Evolutionary conservation across 2,797 vertebrate genomes (phyloP).

Genomic region (Florisuga fusca): DNA sequence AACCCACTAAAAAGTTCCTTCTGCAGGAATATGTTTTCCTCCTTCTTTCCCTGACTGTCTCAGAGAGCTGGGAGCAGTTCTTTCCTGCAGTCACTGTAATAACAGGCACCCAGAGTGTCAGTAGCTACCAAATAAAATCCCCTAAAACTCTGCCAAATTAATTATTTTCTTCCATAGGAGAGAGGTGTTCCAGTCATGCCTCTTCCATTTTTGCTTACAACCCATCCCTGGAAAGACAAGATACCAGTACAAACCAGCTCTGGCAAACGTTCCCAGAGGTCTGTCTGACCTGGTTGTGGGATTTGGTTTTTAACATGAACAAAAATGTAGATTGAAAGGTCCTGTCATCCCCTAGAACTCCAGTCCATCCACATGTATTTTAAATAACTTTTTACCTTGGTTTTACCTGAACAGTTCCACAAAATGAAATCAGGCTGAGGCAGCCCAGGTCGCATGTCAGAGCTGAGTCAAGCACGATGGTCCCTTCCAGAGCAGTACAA

Average conservation of each 20-base stretch:
- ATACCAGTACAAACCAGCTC: not conserved
- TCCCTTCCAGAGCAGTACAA: conserved; percentile 42
- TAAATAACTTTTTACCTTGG: conserved; percentile 29
- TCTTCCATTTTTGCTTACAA: not conserved
- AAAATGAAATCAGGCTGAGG: conserved; percentile 67
- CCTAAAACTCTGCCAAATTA: not conserved
- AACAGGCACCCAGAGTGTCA: not conserved
- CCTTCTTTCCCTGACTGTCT: not conserved
- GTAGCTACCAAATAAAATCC: not conserved
- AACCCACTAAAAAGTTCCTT: not conserved
- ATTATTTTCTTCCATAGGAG: not conserved
- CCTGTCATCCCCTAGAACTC: conserved; percentile 29
- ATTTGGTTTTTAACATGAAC: conserved; percentile 56
- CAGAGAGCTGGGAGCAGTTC: not conserved
- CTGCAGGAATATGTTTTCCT: not conserved
- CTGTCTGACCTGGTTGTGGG: not conserved
- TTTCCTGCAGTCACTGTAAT: not conserved
- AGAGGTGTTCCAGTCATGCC: not conserved
- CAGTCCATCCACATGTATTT: conserved; percentile 8
- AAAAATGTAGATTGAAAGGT: conserved; percentile 55
- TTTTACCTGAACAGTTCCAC: conserved; percentile 70
- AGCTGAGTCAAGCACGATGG: conserved; percentile 33
- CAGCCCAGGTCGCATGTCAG: conserved; percentile 57
- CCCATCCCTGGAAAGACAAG: not conserved
- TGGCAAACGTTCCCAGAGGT: not conserved